phyloP scores from a whole-genome alignment of 2,113 vertebrate species.

The Microcebus murinus region DNA sequence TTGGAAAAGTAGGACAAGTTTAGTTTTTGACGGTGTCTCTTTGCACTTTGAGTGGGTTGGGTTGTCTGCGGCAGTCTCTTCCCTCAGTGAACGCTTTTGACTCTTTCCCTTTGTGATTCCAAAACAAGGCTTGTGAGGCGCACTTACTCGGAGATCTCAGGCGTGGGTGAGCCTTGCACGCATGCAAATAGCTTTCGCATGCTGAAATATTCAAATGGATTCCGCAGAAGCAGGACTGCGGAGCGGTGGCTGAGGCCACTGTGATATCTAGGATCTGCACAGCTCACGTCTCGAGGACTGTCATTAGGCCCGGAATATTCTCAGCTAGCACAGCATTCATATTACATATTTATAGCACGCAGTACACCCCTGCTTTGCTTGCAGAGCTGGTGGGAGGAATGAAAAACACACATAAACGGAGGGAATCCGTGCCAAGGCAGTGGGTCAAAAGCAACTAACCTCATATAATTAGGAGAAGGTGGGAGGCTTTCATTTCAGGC shows the following conservation, averaged over 20 bases:
- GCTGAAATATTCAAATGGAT: conserved; percentile 75
- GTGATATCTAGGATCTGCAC: conserved; percentile 65
- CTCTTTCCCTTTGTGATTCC: conserved; percentile 59
- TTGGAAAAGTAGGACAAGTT: conserved; percentile 51
- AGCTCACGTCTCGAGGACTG: conserved; percentile 72
- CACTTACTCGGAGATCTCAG: conserved; percentile 54
- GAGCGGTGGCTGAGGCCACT: conserved; percentile 33
- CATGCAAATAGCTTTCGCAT: conserved; percentile 63
- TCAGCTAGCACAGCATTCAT: conserved; percentile 67
- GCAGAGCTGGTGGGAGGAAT: conserved; percentile 57
- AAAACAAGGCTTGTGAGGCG: conserved; percentile 34
- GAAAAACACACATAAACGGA: conserved; percentile 59
- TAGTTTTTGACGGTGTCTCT: background rate
- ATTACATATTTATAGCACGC: conserved; percentile 76
- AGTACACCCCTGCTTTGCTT: conserved; percentile 71
- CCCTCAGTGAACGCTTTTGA: background rate
- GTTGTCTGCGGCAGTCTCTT: conserved; percentile 27
- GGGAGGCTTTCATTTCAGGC: background rate
- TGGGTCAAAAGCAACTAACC: conserved; percentile 25
- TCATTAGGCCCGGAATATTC: conserved; percentile 74
- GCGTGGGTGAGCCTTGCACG: conserved; percentile 35
- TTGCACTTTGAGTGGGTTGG: background rate
- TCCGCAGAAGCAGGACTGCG: background rate
- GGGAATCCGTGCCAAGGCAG: background rate
- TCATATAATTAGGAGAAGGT: conserved; percentile 41